Evolutionary conservation across 2,797 vertebrate genomes (phyloP), one percentile per base, ranked within the genome.

Genomic region (Neosilurus hyrtlii): DNA sequence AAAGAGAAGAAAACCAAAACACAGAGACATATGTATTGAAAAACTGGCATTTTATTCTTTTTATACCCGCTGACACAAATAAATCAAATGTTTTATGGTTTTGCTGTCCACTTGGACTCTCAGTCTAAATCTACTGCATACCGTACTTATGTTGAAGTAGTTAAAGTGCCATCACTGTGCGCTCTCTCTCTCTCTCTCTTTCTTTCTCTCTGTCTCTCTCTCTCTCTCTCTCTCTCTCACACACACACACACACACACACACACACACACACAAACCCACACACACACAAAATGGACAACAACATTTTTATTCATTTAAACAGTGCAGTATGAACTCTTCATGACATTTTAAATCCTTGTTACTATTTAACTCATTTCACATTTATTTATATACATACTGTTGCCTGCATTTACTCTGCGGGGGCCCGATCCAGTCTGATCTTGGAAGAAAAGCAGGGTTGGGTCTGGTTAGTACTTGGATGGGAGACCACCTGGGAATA

Each of bases 291-390:
- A 61, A 10, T 20, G 16, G 4, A 24, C 70, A 73, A 30, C 54
- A 59, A 75, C 24, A 43, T 77, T 51, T 26, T 26, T 18, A 49
- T n/a, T 61, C n/a, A 51, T 78, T 49, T 49, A 24, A 77, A 63
- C n/a, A 8, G n/a, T 78, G 59, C 75, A 63, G 18, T 78, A 18
- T 76, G 35, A 61, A 76, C 22, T 9, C 73, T 43, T 61, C 37
- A 63, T 26, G 35, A 51, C 22, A 78, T 62, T 78, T 78, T 63
- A 63, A 65, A 30, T 76, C 30, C 74, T 61, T n/a, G 20, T 26
- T 75, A 22, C 68, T n/a, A 71, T 12, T 11, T 49, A 52, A 14
- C 12, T 51, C 51, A 71, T 7, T 70, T 11, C 9, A 43, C 35
- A 4, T 14, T 49, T 12, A 4, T 49, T 70, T 49, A 70, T 26